Conservation (phyloP, 1,140 invertebrate genomes). For the Vanessa tameamea region DNA sequence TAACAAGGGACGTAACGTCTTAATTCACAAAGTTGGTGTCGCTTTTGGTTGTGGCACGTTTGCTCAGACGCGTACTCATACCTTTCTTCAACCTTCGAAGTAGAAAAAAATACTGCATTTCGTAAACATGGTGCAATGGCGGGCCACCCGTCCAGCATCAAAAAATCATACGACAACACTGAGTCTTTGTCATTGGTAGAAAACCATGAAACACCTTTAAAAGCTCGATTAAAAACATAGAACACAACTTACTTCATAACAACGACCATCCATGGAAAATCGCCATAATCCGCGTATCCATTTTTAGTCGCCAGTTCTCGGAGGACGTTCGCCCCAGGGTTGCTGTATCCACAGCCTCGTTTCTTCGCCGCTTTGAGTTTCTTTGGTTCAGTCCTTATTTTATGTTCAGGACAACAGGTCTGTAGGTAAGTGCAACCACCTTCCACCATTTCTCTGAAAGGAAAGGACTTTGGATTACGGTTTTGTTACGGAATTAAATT, state of each 20-base stretch:
- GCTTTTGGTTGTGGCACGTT: too few relatives aligned
- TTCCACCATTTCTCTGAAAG: not conserved
- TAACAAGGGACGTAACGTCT: too few relatives aligned
- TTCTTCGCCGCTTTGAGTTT: not conserved
- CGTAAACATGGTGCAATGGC: too few relatives aligned
- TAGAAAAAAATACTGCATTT: too few relatives aligned
- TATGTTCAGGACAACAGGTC: conserved; percentile 4
- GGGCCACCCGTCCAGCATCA: too few relatives aligned
- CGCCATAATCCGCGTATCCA: conserved; percentile 19
- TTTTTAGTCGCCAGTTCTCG: not conserved
- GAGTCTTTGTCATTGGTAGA: too few relatives aligned
- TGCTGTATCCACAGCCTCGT: conserved; percentile 22
- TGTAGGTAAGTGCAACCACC: conserved; percentile 7
- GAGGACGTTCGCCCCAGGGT: conserved; percentile 7
- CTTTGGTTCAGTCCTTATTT: not conserved
- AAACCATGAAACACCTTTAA: too few relatives aligned
- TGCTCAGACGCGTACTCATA: too few relatives aligned
- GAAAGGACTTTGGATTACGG: not conserved
- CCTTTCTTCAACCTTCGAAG: too few relatives aligned
- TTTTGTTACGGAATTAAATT: too few relatives aligned
- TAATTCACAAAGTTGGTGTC: too few relatives aligned
- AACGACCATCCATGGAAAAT: conserved; percentile 31
- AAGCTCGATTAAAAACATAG: not conserved
- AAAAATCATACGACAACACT: too few relatives aligned
- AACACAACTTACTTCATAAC: conserved; percentile 13